These are phyloP conservation scores for Halisarca cf. caerulea DNA, from an alignment of 37 sponge, comb jelly and placozoan genomes.

Conservation along the genomic window DNA sequence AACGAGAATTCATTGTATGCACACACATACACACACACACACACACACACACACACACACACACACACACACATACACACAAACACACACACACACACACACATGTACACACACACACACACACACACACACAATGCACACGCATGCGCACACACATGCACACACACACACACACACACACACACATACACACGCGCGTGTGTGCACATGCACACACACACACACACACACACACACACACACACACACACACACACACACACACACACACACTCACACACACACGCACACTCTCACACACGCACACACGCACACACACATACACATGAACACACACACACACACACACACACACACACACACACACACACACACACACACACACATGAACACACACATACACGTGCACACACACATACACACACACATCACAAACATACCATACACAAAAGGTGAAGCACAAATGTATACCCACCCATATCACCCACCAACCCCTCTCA, in stretches of 20 bases:
- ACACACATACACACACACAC: too few relatives aligned
- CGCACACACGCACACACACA: conserved; percentile 1
- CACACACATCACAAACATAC: neutral
- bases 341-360: conserved; percentile 23
- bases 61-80: too few relatives aligned
- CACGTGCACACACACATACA: conserved; percentile 2
- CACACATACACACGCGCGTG: neutral
- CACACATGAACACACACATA: conserved; percentile 10
- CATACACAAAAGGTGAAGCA: too few relatives aligned
- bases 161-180: neutral
- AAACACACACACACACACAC: too few relatives aligned
- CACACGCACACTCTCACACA: neutral
- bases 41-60: too few relatives aligned
- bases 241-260: neutral
- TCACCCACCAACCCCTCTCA: too few relatives aligned
- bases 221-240: conserved; percentile 6
- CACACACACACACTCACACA: conserved; percentile 18
- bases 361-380: conserved; percentile 27
- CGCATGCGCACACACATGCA: too few relatives aligned
- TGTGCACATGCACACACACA: neutral
- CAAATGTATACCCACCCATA: too few relatives aligned
- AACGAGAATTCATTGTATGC: too few relatives aligned
- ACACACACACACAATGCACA: too few relatives aligned
- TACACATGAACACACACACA: neutral
- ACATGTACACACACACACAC: too few relatives aligned